Conservation (phyloP, 2,888 invertebrate genomes). For the Heliconius ethilla region DNA sequence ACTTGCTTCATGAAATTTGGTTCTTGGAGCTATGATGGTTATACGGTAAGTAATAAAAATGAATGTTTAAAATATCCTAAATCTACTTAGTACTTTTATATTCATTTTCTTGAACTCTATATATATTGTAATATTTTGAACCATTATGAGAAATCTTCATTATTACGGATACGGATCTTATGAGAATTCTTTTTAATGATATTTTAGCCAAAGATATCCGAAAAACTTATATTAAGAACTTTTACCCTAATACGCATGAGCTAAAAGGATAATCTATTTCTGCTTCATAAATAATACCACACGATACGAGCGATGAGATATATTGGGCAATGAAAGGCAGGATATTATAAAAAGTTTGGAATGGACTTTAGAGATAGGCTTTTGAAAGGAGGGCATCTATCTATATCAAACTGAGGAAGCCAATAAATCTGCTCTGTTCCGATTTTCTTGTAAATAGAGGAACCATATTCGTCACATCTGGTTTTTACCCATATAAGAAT, state of each 20-base stretch:
- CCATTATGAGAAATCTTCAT: no score
- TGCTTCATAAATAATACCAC: constrained; percentile 56
- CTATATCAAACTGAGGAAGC: constrained; percentile 66
- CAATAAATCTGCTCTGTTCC: constrained; percentile 70
- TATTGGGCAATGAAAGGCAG: constrained; percentile 46
- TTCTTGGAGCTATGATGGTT: constrained; percentile 97
- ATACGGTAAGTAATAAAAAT: constrained; percentile 85
- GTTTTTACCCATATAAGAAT: constrained; percentile 49
- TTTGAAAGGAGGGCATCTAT: constrained; percentile 60
- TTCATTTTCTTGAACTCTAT: no score
- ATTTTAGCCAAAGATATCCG: not conserved
- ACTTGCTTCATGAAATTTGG: constrained; percentile 98
- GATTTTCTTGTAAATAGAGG: constrained; percentile 68
- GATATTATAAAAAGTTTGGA: constrained; percentile 53
- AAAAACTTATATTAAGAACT: constrained; percentile 11
- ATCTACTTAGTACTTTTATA: not conserved
- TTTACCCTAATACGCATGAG: constrained; percentile 53
- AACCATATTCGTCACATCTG: constrained; percentile 55
- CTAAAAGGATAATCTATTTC: constrained; percentile 61
- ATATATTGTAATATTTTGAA: no score
- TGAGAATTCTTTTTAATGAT: not conserved
- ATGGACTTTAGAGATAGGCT: constrained; percentile 62
- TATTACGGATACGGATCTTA: no score
- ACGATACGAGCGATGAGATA: constrained; percentile 53
- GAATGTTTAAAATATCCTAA: not conserved